Base-by-base conservation (phyloP, 2,888 invertebrate species). In the Netelia inedita region DNA sequence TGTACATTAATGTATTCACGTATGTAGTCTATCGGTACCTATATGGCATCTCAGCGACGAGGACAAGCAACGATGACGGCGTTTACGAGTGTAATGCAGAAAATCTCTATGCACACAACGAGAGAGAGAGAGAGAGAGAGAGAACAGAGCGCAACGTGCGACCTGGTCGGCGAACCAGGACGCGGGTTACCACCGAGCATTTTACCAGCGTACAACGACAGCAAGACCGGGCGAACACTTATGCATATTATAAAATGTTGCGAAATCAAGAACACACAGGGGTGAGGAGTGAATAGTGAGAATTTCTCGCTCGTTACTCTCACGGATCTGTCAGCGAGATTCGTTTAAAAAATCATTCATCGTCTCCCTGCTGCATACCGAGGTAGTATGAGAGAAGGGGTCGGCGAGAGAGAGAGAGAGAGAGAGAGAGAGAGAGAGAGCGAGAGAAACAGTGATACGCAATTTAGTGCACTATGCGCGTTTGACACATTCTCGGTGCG, bases 111-210 rank as follows among this genome's bases (percentile, higher is more conserved):
- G 28, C 43, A 50, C 66, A 16, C 53, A 53, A 46, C 16, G 19
- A 16, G 8, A 55, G 11, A 55, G 11, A 55, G 11, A 61, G 50
- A n/a, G 9, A 16, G 65, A 35, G 53, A 10, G 71, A 23, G 61
- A 71, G 78, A 79, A 57, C 81, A 85, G 63, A 82, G 85, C 74
- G 81, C 81, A 85, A 88, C 87, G 86, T 85, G 86, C 88, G 89
- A 89, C 84, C 87, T 88, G 91, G 89, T 92, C 92, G 90, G 88
- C 89, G 91, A 92, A 92, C 91, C 92, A 90, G 92, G 91, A 91
- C 90, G 80, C 87, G 86, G 85, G 84, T 89, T 87, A 83, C 83
- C 75, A 83, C 83, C 75, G 85, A 80, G 81, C 82, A 84, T 80
- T 83, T 68, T 69, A 71, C 82, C 76, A 74, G 66, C 35, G 35